Evolutionary conservation across 2,113 vertebrate species (phyloP), one percentile per base, ranked within the genome.

Genomic region (Mirza zaza): DNA sequence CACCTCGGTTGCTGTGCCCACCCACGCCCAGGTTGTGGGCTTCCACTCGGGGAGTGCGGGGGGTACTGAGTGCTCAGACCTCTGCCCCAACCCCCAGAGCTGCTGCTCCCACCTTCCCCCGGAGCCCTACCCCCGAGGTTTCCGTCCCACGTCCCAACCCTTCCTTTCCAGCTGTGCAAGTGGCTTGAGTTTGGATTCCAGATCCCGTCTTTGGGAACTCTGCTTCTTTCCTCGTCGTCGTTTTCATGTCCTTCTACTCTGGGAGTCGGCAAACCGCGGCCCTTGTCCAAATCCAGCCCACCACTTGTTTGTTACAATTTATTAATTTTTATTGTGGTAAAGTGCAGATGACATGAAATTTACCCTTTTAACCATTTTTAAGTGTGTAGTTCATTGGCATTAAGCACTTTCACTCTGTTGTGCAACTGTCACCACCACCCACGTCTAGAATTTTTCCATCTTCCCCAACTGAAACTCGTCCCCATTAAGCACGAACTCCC

Each of bases 181-280:
- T 3, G 10, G 32, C 21, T 76, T 23, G 75, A n/a, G 29, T 36
- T 91, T 1, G 15, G 80, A n/a, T 50, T 73, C 25, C 39, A 7
- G 61, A 50, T 20, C 34, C 34, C 11, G 0, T 32, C 23, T 8
- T 68, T 8, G 14, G 68, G 61, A 42, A 12, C 8, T 8, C 2
- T 34, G 48, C 59, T 8, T 42, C 6, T 34, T 36, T 21, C 20
- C 12, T 65, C 14, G 0, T 8, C 14, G 0, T 8, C 0, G 0
- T 17, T 25, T 61, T 8, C 12, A 12, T 1, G 17, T 2, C 57
- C 13, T 21, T 39, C 50, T 36, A 0, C 20, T 36, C 34, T 3
- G 25, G 55, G n/a, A 48, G 45, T 27, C 7, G 2, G 57, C 18
- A 42, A 1, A 27, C 45, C 5, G 0, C 11, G 32, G 65, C 32